phyloP scores from a whole-genome alignment of 2,888 invertebrate species.

The Drosophila siamana region DNA sequence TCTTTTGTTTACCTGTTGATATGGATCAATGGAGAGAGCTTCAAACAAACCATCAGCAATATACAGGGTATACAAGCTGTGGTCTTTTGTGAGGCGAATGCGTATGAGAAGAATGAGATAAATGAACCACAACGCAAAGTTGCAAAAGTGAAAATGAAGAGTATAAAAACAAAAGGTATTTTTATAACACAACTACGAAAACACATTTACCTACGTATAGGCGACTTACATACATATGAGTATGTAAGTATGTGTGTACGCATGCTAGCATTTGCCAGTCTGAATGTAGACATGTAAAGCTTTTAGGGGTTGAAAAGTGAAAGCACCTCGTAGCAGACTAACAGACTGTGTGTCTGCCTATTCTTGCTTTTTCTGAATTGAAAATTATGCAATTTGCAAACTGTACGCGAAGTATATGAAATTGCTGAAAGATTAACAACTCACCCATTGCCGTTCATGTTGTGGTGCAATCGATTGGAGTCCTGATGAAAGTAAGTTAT shows the following conservation, averaged over 20 bases:
- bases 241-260: neutral
- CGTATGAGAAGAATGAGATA: slow-evolving; percentile 24
- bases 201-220: slow-evolving; percentile 12
- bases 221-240: neutral
- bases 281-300: slow-evolving; percentile 27
- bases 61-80: neutral
- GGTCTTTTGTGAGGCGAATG: slow-evolving; percentile 4
- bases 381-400: slow-evolving; percentile 70
- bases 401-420: slow-evolving; percentile 13
- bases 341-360: slow-evolving; percentile 27
- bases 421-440: slow-evolving; percentile 27
- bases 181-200: slow-evolving; percentile 40
- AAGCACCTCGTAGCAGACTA: slow-evolving; percentile 37
- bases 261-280: neutral
- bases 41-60: neutral
- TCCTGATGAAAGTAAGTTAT: slow-evolving; percentile 22
- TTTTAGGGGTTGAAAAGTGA: slow-evolving; percentile 62
- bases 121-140: slow-evolving; percentile 20
- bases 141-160: slow-evolving; percentile 15
- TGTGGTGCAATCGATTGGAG: slow-evolving; percentile 28
- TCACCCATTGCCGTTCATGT: slow-evolving; percentile 66
- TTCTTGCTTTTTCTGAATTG: slow-evolving; percentile 12
- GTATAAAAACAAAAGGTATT: slow-evolving; percentile 43
- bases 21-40: neutral
- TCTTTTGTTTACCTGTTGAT: neutral